Evolutionary conservation across 2,113 vertebrate genomes (phyloP).

Genomic region (Nycticorax nycticorax): DNA sequence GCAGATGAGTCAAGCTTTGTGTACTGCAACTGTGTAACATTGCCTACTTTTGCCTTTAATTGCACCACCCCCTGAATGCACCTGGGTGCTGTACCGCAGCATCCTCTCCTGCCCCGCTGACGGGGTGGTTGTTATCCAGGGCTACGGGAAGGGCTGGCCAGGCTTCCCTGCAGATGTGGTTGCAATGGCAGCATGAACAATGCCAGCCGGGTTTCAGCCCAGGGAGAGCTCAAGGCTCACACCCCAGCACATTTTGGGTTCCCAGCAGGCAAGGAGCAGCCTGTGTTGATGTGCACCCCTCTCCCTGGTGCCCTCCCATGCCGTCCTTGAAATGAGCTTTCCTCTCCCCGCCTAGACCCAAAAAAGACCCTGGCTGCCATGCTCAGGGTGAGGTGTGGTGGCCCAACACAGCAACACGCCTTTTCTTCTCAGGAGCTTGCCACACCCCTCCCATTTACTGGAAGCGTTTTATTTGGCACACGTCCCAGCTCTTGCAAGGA

Average conservation of each 20-base stretch:
- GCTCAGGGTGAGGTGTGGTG: background rate
- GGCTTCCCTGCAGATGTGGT: background rate
- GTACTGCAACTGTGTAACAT: accelerated
- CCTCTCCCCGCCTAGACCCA: background rate
- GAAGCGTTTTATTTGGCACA: background rate
- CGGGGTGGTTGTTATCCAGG: accelerated
- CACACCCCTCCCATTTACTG: background rate
- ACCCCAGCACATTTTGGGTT: background rate
- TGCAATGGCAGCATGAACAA: background rate
- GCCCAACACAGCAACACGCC: background rate
- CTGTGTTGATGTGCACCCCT: too few species aligned
- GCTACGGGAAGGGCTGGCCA: background rate
- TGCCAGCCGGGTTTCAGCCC: accelerated
- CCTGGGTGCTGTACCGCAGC: accelerated
- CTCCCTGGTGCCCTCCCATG: background rate
- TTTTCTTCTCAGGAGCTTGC: background rate
- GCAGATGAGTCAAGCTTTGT: background rate
- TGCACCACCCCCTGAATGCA: background rate
- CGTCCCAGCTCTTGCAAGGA: background rate
- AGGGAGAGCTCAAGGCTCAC: background rate
- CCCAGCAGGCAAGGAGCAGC: background rate
- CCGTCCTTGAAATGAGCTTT: background rate
- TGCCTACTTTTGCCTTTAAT: background rate
- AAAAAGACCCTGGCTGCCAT: background rate
- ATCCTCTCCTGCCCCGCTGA: accelerated